phyloP scores from a whole-genome alignment of 1,140 invertebrate genomes.

The Drosophila orena region DNA sequence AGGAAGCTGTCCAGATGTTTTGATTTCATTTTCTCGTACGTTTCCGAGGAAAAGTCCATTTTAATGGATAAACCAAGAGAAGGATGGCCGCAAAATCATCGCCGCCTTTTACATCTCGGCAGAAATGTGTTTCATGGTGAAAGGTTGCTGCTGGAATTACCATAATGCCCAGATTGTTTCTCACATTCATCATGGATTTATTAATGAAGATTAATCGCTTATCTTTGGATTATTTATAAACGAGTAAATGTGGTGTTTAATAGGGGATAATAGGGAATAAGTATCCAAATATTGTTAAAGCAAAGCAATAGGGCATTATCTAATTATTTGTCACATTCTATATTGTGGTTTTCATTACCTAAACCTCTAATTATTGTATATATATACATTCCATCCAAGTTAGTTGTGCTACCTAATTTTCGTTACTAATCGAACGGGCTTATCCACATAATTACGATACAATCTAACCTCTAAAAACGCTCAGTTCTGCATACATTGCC shows the following conservation, averaged over 20 bases:
- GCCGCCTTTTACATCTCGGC: background rate
- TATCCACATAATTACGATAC: constrained; percentile 1
- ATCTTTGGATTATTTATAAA: background rate
- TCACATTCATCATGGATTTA: constrained; percentile 37
- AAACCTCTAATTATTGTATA: too few relatives aligned
- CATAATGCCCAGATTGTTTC: constrained; percentile 41
- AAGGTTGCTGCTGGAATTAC: constrained; percentile 33
- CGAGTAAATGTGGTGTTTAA: background rate
- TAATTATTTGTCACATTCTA: background rate
- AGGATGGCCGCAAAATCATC: background rate
- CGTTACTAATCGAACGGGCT: background rate
- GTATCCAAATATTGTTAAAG: too few relatives aligned
- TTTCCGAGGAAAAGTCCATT: constrained; percentile 2
- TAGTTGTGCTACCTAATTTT: background rate
- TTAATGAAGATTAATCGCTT: constrained; percentile 27
- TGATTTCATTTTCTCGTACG: constrained; percentile 39
- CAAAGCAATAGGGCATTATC: too few relatives aligned
- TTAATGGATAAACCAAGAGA: constrained; percentile 10
- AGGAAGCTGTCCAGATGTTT: constrained; percentile 41
- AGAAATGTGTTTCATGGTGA: constrained; percentile 24
- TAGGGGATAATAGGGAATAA: too few relatives aligned
- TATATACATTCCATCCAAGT: background rate
- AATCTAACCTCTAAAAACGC: background rate
- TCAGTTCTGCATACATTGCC: constrained; percentile 1
- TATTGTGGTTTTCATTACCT: background rate